Evolutionary conservation across 2,888 invertebrate species (phyloP), one percentile per base, ranked within the genome.

Genomic region (Cheiracanthium punctorium): DNA sequence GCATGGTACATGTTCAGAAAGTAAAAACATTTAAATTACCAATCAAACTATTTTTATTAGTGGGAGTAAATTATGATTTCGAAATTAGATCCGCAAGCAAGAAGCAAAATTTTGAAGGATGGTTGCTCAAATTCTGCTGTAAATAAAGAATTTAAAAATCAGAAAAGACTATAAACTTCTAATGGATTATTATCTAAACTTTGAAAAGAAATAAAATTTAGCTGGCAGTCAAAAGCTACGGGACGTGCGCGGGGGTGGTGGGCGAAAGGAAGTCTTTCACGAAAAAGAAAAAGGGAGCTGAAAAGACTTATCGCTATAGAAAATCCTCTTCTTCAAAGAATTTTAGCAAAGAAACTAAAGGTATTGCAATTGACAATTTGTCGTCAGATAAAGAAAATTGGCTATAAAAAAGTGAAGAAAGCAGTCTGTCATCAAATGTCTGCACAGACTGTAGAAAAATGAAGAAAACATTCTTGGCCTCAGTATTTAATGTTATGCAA

Each of bases 401-500:
- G 10, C 37, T 37, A 37, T 37, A 37, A 37, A 10, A 37, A 37
- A 37, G 37, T 37, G 37, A 37, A 37, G 4, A 37, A 37, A 37
- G 7, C 37, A 37, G 37, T 67, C 29, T 20, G 67, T 30, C 28
- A 67, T 67, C 67, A 67, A 28, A 67, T 67, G 67, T 30, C 67
- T 67, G 67, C 67, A 28, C 7, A 67, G 67, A 67, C 28, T 24
- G 14, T 20, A 29, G 29, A 67, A 67, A 67, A 20, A 17, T 24
- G 10, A 37, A 37, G 67, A 67, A 67, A 67, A 67, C 28, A 24
- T 30, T 67, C 67, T 67, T 67, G 67, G 67, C 29, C 24, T 29
- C 30, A 24, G 67, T 67, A 67, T 67, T 67, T 24, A 29, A 67
- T 67, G 67, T 30, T 67, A 17, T 28, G 30, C 14, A 30, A 30